These are phyloP conservation scores for Dermatemys mawii DNA, from an alignment of 2,113 vertebrate species.

Conservation along the genomic window DNA sequence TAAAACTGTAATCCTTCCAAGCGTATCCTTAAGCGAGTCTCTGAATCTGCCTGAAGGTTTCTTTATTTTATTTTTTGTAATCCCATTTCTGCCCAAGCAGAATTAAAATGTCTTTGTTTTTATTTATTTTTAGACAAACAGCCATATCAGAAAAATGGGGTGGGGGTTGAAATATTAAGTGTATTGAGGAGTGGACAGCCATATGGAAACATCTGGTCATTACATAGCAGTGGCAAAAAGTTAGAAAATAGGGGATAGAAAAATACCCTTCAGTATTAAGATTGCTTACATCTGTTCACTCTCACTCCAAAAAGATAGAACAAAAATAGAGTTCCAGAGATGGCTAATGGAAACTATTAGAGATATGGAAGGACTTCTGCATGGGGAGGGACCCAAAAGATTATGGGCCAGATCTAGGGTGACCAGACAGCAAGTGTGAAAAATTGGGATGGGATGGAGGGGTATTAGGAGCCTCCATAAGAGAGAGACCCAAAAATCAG, in stretches of 20 bases:
- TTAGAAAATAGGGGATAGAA: neutral
- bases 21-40: neutral
- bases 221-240: neutral
- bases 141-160: neutral
- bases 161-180: slow-evolving; percentile 3
- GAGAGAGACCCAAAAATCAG: too few species aligned
- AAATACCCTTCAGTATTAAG: neutral
- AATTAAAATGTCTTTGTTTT: neutral
- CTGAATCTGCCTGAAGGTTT: neutral
- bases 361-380: neutral
- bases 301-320: neutral
- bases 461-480: too few species aligned
- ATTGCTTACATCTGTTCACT: neutral
- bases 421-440: too few species aligned
- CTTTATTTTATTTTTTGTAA: neutral
- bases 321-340: neutral
- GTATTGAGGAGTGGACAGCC: neutral
- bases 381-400: neutral
- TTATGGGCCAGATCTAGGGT: neutral
- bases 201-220: neutral
- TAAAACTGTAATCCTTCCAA: neutral
- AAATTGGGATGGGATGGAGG: too few species aligned
- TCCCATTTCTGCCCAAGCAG: neutral
- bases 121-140: neutral
- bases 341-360: neutral